Conservation (phyloP, 2,113 vertebrate species). For the Pygoscelis adeliae region DNA sequence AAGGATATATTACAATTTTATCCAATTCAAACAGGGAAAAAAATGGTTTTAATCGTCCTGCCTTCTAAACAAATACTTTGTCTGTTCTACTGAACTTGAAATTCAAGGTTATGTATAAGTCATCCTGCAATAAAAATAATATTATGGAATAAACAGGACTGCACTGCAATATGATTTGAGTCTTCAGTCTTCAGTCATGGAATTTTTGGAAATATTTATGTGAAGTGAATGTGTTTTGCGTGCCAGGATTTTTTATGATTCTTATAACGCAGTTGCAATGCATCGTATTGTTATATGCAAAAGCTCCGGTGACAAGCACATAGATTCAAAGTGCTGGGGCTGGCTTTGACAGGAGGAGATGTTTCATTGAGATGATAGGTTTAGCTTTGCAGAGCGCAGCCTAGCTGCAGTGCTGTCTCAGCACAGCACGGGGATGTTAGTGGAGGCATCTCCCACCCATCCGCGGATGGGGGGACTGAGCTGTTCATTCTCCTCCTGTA, state of each 20-base stretch:
- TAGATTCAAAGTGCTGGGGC: background rate
- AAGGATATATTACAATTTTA: conserved; percentile 79
- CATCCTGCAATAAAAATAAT: conserved; percentile 70
- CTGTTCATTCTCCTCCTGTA: fast-evolving
- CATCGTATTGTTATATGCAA: background rate
- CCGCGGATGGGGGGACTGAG: fast-evolving
- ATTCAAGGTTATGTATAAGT: conserved; percentile 75
- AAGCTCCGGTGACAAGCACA: background rate
- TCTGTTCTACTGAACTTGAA: conserved; percentile 72
- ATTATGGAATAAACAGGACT: conserved; percentile 63
- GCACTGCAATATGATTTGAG: conserved; percentile 28
- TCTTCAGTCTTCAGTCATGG: conserved; percentile 64
- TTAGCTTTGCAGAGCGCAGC: background rate
- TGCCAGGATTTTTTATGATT: conserved; percentile 40
- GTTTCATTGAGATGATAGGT: background rate
- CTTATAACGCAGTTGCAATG: background rate
- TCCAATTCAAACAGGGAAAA: conserved; percentile 76
- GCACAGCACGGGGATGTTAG: background rate
- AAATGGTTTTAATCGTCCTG: conserved; percentile 62
- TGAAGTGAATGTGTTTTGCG: background rate
- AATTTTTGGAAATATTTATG: conserved; percentile 49
- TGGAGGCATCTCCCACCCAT: background rate
- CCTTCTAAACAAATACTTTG: conserved; percentile 77
- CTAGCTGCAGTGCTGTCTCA: background rate
- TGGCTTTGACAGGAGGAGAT: background rate